Percentiles rank a stretch among this genome's conserved stretches.
phyloP scores from a whole-genome alignment of 2,888 invertebrate genomes.

The Chrysomela aeneicollis region DNA sequence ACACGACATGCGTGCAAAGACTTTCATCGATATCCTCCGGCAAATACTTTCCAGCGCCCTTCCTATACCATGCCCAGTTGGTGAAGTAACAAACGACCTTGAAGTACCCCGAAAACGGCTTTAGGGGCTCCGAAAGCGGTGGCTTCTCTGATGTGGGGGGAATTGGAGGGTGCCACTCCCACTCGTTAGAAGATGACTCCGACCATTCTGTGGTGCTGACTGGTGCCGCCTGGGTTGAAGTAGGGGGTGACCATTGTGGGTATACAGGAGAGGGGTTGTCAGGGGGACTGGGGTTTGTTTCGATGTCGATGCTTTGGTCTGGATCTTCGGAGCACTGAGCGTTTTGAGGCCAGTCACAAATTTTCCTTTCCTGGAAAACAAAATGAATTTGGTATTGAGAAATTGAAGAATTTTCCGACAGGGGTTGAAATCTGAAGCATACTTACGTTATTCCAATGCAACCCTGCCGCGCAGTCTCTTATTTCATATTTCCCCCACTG shows the following conservation, averaged over 20 bases:
- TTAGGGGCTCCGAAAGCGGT: constrained; percentile 61
- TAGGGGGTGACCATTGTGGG: constrained; percentile 41
- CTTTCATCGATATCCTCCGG: constrained; percentile 88
- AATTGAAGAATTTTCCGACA: neutral
- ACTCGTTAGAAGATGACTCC: constrained; percentile 40
- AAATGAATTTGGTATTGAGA: too few relatives aligned
- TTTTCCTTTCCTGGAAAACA: constrained; percentile 65
- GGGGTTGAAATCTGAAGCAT: neutral
- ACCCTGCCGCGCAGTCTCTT: constrained; percentile 74
- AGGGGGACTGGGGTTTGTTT: constrained; percentile 17
- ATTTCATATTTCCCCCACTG: constrained; percentile 80
- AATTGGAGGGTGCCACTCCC: constrained; percentile 54
- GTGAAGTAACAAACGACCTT: constrained; percentile 92
- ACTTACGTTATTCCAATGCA: constrained; percentile 70
- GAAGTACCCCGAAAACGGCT: constrained; percentile 70
- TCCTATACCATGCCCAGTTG: constrained; percentile 93
- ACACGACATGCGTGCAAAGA: constrained; percentile 91
- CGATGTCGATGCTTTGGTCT: constrained; percentile 33
- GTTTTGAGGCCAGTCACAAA: constrained; percentile 77
- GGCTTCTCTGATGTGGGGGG: constrained; percentile 57
- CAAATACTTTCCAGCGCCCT: constrained; percentile 80
- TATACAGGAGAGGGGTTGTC: constrained; percentile 30
- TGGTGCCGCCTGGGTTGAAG: constrained; percentile 35
- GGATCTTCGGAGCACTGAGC: constrained; percentile 65
- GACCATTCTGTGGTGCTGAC: constrained; percentile 39